These are phyloP conservation scores for Aplocera efformata DNA, from an alignment of 2,888 invertebrate genomes.

Conservation along the genomic window DNA sequence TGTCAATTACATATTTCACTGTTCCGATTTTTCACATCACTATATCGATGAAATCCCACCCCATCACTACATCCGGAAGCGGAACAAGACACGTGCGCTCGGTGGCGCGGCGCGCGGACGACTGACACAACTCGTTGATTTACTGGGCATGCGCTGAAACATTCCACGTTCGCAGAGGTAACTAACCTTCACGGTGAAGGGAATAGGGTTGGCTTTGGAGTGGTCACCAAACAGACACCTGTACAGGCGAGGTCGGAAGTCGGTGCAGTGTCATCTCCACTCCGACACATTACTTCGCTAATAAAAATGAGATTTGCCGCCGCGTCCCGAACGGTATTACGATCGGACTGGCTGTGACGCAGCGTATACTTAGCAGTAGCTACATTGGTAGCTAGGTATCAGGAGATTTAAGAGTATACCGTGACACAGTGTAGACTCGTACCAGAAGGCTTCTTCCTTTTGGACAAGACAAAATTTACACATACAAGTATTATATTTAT, in stretches of 20 bases:
- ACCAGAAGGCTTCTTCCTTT: too few relatives aligned
- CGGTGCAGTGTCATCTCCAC: slow-evolving; percentile 78
- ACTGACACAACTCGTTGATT: slow-evolving; percentile 56
- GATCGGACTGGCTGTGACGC: slow-evolving; percentile 10
- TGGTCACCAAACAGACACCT: slow-evolving; percentile 54
- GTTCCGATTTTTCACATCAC: slow-evolving; percentile 5
- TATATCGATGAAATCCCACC: slow-evolving; percentile 7
- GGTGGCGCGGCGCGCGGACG: slow-evolving; percentile 44
- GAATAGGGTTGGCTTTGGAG: slow-evolving; percentile 32
- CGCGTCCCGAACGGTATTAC: slow-evolving; percentile 23
- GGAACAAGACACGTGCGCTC: slow-evolving; percentile 33
- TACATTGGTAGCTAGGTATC: neutral
- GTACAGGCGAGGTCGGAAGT: slow-evolving; percentile 72
- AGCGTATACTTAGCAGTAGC: slow-evolving; percentile 5
- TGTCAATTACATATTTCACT: slow-evolving; percentile 3
- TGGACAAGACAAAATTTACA: too few relatives aligned
- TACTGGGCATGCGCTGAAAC: slow-evolving; percentile 40
- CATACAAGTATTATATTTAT: too few relatives aligned
- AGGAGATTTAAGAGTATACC: too few relatives aligned
- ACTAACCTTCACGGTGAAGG: slow-evolving; percentile 26
- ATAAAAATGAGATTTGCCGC: slow-evolving; percentile 72
- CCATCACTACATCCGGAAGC: slow-evolving; percentile 16
- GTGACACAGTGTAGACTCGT: too few relatives aligned
- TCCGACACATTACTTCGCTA: slow-evolving; percentile 70
- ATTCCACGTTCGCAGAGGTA: slow-evolving; percentile 19